Base-by-base conservation (phyloP, 2,888 invertebrate genomes). In the Ormyrus nitidulus region DNA sequence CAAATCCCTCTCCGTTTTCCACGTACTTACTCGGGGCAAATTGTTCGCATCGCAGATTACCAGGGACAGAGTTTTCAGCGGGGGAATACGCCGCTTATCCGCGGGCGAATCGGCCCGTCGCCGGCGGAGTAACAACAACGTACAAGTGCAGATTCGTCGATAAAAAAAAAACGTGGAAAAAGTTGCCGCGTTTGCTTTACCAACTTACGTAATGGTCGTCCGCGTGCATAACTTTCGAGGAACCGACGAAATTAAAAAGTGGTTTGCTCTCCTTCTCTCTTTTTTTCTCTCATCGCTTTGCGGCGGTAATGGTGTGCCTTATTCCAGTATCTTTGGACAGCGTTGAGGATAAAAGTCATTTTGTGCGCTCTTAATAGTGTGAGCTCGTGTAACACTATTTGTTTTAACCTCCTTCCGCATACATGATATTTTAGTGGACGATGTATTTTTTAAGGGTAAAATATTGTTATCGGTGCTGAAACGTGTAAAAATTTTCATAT, bases 1-100 rank as follows among this genome's bases (percentile, higher is more conserved):
- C 85, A 85, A 86, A 87, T 84, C 84, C 85, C 84, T 83, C 70
- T 79, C 81, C 80, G 83, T 83, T 86, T 85, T 84, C 80, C 83
- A 83, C 83, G 80, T 85, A 86, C 86, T 88, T 87, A 84, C 83
- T 83, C 72, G 58, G 73, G 79, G 80, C 83, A 85, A 86, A 86
- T 85, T 85, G 84, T 81, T 77, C 69, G 76, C 81, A 79, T 80
- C 72, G 19, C 83, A 83, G 83, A 87, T 87, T 85, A 81, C 83
- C 19, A 80, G 81, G 83, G 82, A 84, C 82, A 83, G 71, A 68
- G 77, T 77, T 78, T 70, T 65, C 72, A 70, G 66, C 68, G 62
- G 53, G 77, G 72, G 73, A 79, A 79, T 76, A 83, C 77, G 51
- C 59, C 71, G 66, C 79, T 82, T 82, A 82, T 82, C 81, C 77